These are phyloP conservation scores for Erebia ligea DNA, from an alignment of 2,888 invertebrate genomes.

Conservation along the genomic window DNA sequence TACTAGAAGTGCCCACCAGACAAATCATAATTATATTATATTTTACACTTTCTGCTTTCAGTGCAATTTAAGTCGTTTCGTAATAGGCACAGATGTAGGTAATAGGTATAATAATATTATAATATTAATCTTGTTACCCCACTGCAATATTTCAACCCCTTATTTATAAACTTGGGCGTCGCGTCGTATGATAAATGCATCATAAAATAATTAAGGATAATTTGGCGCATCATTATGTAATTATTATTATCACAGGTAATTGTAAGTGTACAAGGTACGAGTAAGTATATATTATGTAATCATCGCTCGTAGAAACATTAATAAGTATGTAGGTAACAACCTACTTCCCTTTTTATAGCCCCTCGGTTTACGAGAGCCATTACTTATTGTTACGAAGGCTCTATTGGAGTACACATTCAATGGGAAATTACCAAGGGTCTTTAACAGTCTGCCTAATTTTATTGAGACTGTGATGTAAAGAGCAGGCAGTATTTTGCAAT, in stretches of 20 bases:
- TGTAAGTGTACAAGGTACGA: background rate
- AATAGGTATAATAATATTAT: too few species aligned
- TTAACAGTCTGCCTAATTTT: conserved; percentile 3
- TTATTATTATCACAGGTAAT: background rate
- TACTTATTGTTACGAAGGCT: conserved; percentile 15
- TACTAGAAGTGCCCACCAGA: too few species aligned
- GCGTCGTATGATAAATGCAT: background rate
- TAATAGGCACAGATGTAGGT: too few species aligned
- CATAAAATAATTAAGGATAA: background rate
- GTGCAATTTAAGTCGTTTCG: too few species aligned
- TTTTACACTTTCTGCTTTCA: too few species aligned
- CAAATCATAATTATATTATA: too few species aligned
- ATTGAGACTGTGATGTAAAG: background rate
- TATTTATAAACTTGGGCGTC: background rate
- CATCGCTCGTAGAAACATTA: background rate
- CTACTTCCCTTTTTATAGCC: conserved; percentile 19
- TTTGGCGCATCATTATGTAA: background rate
- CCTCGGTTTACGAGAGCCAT: conserved; percentile 18
- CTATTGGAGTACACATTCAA: conserved; percentile 13
- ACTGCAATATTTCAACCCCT: too few species aligned
- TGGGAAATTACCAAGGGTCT: background rate
- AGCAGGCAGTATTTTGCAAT: too few species aligned
- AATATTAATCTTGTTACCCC: too few species aligned
- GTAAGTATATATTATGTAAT: background rate
- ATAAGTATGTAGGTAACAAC: conserved; percentile 23